Evolutionary conservation across 2,113 vertebrate genomes (phyloP).

Genomic region (Ceyx margarethae): DNA sequence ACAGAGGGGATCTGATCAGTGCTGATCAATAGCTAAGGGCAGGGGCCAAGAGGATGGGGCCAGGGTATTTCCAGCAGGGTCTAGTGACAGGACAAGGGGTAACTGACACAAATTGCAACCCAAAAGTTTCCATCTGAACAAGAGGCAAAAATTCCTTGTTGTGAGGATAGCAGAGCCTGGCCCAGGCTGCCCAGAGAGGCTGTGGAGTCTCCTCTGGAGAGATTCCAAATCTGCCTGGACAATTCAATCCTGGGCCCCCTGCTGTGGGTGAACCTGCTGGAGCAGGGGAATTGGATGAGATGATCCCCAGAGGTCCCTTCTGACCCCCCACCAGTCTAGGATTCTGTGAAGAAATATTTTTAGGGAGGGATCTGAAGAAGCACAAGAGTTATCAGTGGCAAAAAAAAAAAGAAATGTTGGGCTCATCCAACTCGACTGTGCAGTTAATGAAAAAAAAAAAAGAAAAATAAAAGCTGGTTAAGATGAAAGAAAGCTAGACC

Average conservation of each 20-base stretch:
- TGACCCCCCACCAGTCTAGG: no score
- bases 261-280: no score
- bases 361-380: not conserved
- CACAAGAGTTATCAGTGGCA: not conserved
- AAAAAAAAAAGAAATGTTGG: not conserved
- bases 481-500: slow-evolving; percentile 44
- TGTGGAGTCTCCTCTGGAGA: not conserved
- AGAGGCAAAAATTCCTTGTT: not conserved
- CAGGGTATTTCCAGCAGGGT: not conserved
- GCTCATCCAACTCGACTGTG: not conserved
- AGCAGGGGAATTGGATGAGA: no score
- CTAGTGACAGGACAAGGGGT: not conserved
- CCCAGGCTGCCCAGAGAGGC: not conserved
- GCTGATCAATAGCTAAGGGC: not conserved
- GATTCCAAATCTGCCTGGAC: no score
- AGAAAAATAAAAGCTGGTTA: slow-evolving; percentile 29
- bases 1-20: not conserved
- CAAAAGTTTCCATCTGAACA: not conserved
- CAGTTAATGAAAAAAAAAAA: not conserved
- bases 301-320: no score
- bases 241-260: no score
- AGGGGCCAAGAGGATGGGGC: not conserved
- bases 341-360: not conserved
- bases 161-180: no score
- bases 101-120: not conserved